These are phyloP conservation scores for Athene noctua DNA, from an alignment of 2,113 vertebrate species.

Conservation along the genomic window DNA sequence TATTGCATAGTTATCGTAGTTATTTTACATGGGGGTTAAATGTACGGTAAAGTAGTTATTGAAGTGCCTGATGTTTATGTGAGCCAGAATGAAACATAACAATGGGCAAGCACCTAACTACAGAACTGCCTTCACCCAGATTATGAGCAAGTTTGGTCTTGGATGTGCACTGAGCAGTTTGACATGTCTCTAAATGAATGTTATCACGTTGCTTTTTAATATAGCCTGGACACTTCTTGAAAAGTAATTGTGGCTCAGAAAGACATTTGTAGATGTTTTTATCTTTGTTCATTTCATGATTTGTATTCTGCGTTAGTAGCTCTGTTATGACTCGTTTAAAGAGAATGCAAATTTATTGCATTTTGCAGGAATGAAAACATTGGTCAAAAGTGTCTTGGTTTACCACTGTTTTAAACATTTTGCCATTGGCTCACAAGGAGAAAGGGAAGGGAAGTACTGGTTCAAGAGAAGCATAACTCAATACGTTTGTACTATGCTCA, in stretches of 20 bases:
- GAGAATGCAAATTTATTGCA: background rate
- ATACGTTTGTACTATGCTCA: background rate
- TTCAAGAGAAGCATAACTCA: background rate
- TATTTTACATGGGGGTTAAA: background rate
- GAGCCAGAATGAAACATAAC: background rate
- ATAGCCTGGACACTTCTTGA: background rate
- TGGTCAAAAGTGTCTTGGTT: background rate
- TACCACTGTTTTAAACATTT: background rate
- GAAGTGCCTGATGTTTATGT: background rate
- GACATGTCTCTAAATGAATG: background rate
- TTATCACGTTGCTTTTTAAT: background rate
- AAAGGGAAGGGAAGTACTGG: background rate
- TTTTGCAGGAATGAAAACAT: background rate
- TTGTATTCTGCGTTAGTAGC: background rate
- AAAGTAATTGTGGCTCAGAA: background rate
- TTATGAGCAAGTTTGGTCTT: background rate
- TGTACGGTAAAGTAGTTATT: background rate
- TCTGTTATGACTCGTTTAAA: background rate
- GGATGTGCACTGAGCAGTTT: background rate
- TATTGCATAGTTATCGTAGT: background rate
- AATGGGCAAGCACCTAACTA: background rate
- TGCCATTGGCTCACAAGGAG: background rate
- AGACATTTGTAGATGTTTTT: background rate
- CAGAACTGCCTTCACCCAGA: background rate
- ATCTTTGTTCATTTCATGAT: background rate